phyloP scores from a whole-genome alignment of 1,140 invertebrate genomes.

The Lepidotrigona ventralis region DNA sequence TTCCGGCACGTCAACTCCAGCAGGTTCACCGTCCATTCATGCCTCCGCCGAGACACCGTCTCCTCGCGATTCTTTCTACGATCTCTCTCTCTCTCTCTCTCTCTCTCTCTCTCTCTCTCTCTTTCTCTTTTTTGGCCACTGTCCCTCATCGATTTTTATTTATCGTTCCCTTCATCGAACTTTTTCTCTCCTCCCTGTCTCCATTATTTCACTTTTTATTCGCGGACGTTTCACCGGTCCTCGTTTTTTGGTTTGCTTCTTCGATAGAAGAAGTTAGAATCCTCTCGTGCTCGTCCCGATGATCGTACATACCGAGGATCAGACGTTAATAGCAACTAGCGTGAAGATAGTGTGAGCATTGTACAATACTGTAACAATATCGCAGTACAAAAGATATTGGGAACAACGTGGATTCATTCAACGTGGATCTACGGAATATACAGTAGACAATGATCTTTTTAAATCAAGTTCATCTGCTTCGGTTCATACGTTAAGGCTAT shows the following conservation, averaged over 20 bases:
- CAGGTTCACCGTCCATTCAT: constrained; percentile 73
- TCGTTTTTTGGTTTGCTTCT: not conserved
- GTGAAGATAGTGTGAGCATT: no score
- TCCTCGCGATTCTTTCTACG: constrained; percentile 27
- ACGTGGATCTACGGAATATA: not conserved
- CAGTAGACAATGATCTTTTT: not conserved
- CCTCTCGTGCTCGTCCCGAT: not conserved
- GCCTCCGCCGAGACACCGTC: constrained; percentile 52
- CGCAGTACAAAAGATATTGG: not conserved
- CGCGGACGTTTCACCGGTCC: not conserved
- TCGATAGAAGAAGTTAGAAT: not conserved
- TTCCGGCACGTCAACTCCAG: constrained; percentile 40
- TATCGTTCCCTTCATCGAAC: constrained; percentile 1
- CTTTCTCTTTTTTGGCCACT: not conserved
- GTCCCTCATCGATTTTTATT: not conserved
- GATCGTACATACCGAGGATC: no score
- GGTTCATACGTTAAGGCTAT: not conserved
- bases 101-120: constrained; percentile 23
- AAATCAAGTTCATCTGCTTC: no score
- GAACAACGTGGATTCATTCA: not conserved
- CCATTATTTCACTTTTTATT: not conserved
- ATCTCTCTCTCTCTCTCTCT: constrained; percentile 23
- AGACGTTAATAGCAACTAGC: no score
- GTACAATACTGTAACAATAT: not conserved
- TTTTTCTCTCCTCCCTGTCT: not conserved